phyloP scores from a whole-genome alignment of 2,888 invertebrate species.

The Herminia tarsipennalis region DNA sequence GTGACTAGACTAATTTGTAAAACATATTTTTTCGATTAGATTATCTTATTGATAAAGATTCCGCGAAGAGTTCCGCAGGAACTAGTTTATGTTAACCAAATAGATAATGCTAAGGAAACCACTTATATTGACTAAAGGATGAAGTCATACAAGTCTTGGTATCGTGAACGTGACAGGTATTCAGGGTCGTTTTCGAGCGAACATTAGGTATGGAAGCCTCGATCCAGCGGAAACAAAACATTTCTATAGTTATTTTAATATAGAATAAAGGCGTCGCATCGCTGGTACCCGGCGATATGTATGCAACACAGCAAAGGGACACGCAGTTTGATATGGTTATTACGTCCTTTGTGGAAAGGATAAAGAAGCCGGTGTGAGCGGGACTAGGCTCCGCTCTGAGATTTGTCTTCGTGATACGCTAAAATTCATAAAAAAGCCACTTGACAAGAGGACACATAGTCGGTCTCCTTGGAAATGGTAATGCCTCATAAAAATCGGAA shows the following conservation, averaged over 20 bases:
- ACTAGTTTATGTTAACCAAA: constrained; percentile 24
- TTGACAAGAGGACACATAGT: constrained; percentile 52
- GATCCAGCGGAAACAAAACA: constrained; percentile 77
- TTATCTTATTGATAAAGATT: constrained; percentile 34
- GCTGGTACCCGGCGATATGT: constrained; percentile 69
- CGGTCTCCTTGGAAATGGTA: constrained; percentile 78
- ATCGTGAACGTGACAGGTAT: constrained; percentile 57
- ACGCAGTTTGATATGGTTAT: constrained; percentile 85
- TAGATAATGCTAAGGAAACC: constrained; percentile 30
- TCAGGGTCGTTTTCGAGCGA: constrained; percentile 52
- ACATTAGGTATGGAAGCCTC: constrained; percentile 74
- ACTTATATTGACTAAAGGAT: constrained; percentile 22
- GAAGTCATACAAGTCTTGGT: constrained; percentile 19
- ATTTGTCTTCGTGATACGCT: constrained; percentile 83
- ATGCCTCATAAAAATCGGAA: constrained; percentile 63
- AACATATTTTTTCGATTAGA: constrained; percentile 32
- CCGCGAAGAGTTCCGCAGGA: constrained; percentile 16
- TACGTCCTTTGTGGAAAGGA: constrained; percentile 81
- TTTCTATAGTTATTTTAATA: constrained; percentile 78
- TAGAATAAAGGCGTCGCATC: constrained; percentile 66
- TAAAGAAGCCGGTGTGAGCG: constrained; percentile 74
- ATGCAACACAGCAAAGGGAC: constrained; percentile 81
- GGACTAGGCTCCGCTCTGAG: constrained; percentile 63
- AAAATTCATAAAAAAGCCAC: constrained; percentile 69
- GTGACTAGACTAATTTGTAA: constrained; percentile 42